Evolutionary conservation across 2,113 vertebrate species (phyloP).

Genomic region (Rhodinocichla rosea): DNA sequence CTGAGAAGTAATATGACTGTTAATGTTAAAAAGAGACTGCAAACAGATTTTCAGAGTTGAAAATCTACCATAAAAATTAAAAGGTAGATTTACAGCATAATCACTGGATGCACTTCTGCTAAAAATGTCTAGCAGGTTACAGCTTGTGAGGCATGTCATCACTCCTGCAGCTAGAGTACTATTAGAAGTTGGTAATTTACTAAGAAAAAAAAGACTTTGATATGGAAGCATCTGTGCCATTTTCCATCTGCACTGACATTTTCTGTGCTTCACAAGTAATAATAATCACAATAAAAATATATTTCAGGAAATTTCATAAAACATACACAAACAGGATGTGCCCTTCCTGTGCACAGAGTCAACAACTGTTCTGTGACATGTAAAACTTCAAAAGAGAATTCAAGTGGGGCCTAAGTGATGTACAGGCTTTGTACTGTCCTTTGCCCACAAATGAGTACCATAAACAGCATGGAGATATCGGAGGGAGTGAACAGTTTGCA

Average conservation of each 20-base stretch:
- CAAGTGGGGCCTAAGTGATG: not conserved
- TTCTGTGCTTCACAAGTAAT: not conserved
- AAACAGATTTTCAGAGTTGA: not conserved
- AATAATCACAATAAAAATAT: not conserved
- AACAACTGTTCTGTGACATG: not conserved
- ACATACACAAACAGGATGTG: not conserved
- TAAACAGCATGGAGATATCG: not conserved
- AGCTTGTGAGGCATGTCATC: not conserved
- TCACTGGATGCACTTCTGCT: not conserved
- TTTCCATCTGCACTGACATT: not conserved
- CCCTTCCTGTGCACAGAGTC: not conserved
- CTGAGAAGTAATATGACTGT: not conserved
- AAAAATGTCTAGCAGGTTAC: not conserved
- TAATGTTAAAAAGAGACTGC: not conserved
- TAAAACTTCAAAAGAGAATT: not conserved
- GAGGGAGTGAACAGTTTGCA: not conserved
- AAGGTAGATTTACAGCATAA: not conserved
- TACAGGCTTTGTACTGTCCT: not conserved
- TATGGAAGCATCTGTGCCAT: not conserved
- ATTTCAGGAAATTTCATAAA: not conserved
- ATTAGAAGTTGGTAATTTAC: not conserved
- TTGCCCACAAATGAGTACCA: not conserved
- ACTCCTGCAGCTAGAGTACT: not conserved
- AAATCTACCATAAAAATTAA: not conserved
- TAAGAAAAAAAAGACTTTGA: not conserved